Base-by-base conservation (phyloP, 2,797 vertebrate species). In the Lithobates sylvaticus region DNA sequence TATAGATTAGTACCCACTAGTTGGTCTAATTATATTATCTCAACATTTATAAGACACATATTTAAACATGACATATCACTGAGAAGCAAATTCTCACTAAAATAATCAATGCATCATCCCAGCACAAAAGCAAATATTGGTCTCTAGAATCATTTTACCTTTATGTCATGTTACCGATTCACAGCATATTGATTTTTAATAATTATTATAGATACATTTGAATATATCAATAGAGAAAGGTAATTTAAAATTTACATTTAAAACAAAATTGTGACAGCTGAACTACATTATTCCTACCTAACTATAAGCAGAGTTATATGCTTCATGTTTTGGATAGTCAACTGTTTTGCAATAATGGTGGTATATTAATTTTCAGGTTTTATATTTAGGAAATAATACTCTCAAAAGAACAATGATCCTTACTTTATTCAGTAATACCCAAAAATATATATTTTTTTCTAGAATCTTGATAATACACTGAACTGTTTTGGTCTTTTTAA, bases 51-150 rank as follows among this genome's bases (percentile, higher is more conserved):
- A 26, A 74, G 72, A 6, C 72, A 73, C 39, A 50, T 50, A 50
- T 74, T 47, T 74, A 74, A 50, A 74, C 39, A 50, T 74, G 72
- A 74, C 72, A 74, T 47, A 74, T 74, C 39, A 74, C 42, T 26
- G n/a, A 29, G 72, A 27, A 50, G 72, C 13, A 44, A 74, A 74
- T 74, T 74, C 26, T 74, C 42, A 74, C 39, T 74, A 47, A 50
- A 26, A 29, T 74, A 42, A 74, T 74, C 72, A 74, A 74, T 74
- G 39, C 12, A 26, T 44, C 42, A 47, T 50, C 50, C n/a, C 39
- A 47, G 21, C 27, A 50, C 42, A 74, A 74, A 74, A 50, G 72
- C 12, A 74, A 74, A 74, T 50, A 74, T 74, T 74, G 36, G 39
- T 50, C 72, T 47, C 5, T 3, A 74, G 27, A 47, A 47, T 74